phyloP scores from a whole-genome alignment of 2,113 vertebrate genomes.

The Axis porcinus region DNA sequence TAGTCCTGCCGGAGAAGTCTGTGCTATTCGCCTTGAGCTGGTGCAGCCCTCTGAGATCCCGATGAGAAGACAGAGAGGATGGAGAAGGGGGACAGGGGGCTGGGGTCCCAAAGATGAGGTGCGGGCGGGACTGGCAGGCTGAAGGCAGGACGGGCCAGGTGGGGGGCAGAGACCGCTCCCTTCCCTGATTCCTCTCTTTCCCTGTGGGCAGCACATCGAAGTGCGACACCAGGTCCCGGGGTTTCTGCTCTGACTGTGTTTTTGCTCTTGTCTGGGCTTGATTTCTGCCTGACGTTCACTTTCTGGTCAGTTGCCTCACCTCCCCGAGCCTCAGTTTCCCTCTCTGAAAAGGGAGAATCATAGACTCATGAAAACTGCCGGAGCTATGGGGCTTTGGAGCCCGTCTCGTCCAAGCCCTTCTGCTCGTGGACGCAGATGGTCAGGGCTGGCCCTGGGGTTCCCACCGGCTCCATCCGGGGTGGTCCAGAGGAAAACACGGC shows the following conservation, averaged over 20 bases:
- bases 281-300: neutral
- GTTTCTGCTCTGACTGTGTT: neutral
- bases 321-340: neutral
- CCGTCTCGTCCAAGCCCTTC: neutral
- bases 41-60: neutral
- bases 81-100: neutral
- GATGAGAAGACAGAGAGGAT: neutral
- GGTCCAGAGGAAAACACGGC: neutral
- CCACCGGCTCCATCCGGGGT: neutral
- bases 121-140: neutral
- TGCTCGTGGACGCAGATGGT: accelerated
- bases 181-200: neutral
- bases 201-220: accelerated
- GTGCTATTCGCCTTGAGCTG: neutral
- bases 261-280: neutral
- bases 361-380: neutral
- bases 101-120: neutral
- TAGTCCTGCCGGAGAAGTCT: neutral
- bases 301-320: neutral
- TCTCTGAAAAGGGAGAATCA: neutral
- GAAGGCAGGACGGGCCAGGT: neutral
- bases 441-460: neutral
- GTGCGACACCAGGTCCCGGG: accelerated
- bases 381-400: neutral
- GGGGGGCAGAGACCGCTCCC: neutral